Percentiles rank a stretch among this genome's conserved stretches.
phyloP scores from a whole-genome alignment of 2,113 vertebrate species.

The Nannobrachium achirus region DNA sequence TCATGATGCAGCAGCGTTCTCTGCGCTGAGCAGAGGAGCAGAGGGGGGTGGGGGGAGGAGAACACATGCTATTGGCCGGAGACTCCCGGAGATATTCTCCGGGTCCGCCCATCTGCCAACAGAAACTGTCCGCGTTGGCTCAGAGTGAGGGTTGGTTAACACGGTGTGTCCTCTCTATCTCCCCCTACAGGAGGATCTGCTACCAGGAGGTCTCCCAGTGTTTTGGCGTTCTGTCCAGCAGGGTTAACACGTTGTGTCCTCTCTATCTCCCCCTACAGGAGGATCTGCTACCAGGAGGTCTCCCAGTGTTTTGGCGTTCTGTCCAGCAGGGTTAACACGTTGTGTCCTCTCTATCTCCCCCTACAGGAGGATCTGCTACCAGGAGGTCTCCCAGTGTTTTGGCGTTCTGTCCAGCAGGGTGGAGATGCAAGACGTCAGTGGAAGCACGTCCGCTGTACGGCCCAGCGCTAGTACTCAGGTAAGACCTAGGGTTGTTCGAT shows the following conservation, averaged over 20 bases:
- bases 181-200: constrained; percentile 89
- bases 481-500: background rate
- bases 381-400: constrained; percentile 97
- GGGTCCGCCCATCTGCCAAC: too few species aligned
- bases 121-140: too few species aligned
- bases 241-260: too few species aligned
- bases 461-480: constrained; percentile 99
- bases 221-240: constrained; percentile 94
- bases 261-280: constrained; percentile 71
- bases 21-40: too few species aligned
- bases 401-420: constrained; percentile 95
- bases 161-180: background rate
- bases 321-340: constrained; percentile 94
- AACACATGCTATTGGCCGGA: too few species aligned
- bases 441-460: constrained; percentile 89
- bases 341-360: background rate
- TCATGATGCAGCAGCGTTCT: too few species aligned
- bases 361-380: constrained; percentile 96
- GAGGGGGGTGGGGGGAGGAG: too few species aligned
- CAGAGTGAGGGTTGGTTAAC: too few species aligned
- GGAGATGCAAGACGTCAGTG: constrained; percentile 95
- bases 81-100: too few species aligned
- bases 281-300: constrained; percentile 98
- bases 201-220: constrained; percentile 98
- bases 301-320: constrained; percentile 98